Percentiles rank a stretch among this genome's conserved stretches.
phyloP scores from a whole-genome alignment of 2,113 vertebrate species.

The Peromyscus polionotus region DNA sequence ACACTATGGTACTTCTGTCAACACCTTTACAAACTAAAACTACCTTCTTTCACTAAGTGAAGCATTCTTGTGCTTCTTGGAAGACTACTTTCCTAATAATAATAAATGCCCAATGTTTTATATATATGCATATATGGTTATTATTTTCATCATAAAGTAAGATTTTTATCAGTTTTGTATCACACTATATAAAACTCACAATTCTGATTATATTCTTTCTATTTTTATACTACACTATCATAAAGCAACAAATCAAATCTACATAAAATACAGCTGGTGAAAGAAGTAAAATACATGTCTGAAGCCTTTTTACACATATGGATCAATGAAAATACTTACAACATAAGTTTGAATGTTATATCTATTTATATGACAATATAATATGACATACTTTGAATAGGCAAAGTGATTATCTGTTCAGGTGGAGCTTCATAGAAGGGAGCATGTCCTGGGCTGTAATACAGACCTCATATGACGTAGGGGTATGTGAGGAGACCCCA shows the following conservation, averaged over 20 bases:
- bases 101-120: neutral
- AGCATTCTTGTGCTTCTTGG: neutral
- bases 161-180: slow-evolving; percentile 18
- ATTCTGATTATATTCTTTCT: slow-evolving; percentile 1
- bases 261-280: neutral
- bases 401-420: neutral
- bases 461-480: neutral
- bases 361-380: neutral
- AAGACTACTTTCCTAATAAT: neutral
- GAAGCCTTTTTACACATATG: slow-evolving; percentile 17
- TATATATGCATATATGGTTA: neutral
- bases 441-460: neutral
- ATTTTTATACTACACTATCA: neutral
- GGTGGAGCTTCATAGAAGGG: neutral
- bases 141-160: slow-evolving; percentile 21
- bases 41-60: slow-evolving; percentile 24
- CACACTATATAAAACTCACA: neutral
- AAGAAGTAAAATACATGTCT: neutral
- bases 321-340: neutral
- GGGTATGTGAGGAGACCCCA: neutral
- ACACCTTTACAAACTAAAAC: neutral
- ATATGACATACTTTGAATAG: neutral
- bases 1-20: neutral
- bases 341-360: neutral
- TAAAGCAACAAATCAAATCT: neutral